Evolutionary conservation across 2,888 invertebrate genomes (phyloP).

Genomic region (Drosophila diplacantha): DNA sequence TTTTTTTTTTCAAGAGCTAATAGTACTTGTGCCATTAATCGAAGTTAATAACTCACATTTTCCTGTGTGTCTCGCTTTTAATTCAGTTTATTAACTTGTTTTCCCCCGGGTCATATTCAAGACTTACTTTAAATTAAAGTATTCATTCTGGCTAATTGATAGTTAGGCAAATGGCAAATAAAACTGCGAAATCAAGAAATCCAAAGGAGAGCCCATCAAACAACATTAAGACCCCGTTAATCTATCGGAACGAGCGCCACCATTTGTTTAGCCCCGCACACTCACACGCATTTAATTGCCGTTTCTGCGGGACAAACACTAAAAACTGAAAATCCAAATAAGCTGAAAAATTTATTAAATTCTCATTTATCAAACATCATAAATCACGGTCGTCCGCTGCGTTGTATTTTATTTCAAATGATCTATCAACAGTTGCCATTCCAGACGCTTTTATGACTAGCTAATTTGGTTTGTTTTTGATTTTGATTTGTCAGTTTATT

Average conservation of each 20-base stretch:
- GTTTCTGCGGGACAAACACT: conserved; percentile 25
- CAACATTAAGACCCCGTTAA: conserved; percentile 57
- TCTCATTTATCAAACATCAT: conserved; percentile 71
- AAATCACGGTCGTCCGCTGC: conserved; percentile 56
- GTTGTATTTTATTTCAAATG: conserved; percentile 56
- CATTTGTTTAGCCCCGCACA: conserved; percentile 55
- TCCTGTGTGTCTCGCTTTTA: background rate
- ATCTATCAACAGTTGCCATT: conserved; percentile 72
- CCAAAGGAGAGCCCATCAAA: conserved; percentile 28
- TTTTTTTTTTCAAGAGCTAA: background rate
- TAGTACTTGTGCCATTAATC: background rate
- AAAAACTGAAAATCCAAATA: conserved; percentile 42
- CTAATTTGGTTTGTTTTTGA: conserved; percentile 67
- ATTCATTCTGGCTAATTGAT: conserved; percentile 26
- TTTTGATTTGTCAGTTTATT: conserved; percentile 64
- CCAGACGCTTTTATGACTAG: conserved; percentile 61
- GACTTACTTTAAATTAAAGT: conserved; percentile 7
- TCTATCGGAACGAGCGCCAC: conserved; percentile 66
- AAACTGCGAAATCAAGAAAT: conserved; percentile 27
- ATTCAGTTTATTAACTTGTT: background rate
- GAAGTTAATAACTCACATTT: background rate
- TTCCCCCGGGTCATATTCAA: background rate
- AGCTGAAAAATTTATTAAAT: conserved; percentile 67
- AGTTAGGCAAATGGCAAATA: conserved; percentile 25
- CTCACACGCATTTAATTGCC: conserved; percentile 52